These are phyloP conservation scores for Sceloporus tristichus DNA, from an alignment of 2,113 vertebrate species.

Conservation along the genomic window DNA sequence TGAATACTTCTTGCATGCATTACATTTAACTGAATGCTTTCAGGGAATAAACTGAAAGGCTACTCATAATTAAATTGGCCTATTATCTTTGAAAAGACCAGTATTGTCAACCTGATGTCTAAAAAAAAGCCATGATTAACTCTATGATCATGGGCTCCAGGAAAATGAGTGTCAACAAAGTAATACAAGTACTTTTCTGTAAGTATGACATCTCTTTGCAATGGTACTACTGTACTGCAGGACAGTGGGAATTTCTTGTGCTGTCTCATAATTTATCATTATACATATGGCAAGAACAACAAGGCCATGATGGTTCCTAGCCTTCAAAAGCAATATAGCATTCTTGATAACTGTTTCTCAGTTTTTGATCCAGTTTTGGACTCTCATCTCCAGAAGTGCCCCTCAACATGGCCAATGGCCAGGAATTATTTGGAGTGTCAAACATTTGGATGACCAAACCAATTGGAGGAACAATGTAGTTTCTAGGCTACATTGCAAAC, in stretches of 20 bases:
- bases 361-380: too few relatives aligned
- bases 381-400: too few relatives aligned
- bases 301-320: neutral
- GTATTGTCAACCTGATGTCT: neutral
- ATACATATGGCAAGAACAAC: neutral
- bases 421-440: too few relatives aligned
- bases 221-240: neutral
- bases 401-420: neutral
- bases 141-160: neutral
- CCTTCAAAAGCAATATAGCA: too few relatives aligned
- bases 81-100: conserved; percentile 2
- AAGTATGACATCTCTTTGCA: neutral
- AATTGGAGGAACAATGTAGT: too few relatives aligned
- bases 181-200: neutral
- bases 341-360: too few relatives aligned
- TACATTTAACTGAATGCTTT: neutral
- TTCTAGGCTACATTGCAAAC: too few relatives aligned
- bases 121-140: neutral
- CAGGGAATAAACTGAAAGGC: neutral
- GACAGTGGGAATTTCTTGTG: neutral
- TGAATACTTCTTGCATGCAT: neutral
- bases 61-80: neutral
- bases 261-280: neutral
- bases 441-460: too few relatives aligned
- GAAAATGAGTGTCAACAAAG: neutral